These are phyloP conservation scores for Matsumurasca onukii DNA, from an alignment of 1,140 invertebrate genomes.

Conservation along the genomic window DNA sequence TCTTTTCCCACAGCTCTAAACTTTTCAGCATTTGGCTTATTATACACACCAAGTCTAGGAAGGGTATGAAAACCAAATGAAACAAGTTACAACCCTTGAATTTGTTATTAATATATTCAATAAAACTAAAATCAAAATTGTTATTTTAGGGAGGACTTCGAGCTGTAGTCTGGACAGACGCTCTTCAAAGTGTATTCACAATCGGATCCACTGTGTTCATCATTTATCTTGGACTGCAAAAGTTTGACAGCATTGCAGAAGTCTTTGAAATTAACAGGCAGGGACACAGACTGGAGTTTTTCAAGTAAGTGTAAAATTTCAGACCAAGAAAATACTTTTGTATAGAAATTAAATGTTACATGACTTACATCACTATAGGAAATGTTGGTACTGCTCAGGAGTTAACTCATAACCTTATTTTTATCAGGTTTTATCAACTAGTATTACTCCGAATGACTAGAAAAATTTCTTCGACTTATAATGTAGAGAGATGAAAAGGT, in stretches of 20 bases:
- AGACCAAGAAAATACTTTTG: too few relatives aligned
- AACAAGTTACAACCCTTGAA: neutral
- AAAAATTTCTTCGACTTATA: too few relatives aligned
- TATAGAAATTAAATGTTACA: too few relatives aligned
- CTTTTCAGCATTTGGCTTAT: neutral
- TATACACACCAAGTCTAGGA: neutral
- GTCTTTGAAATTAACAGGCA: conserved; percentile 57
- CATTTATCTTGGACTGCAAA: conserved; percentile 63
- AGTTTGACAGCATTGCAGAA: conserved; percentile 59
- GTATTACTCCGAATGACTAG: too few relatives aligned
- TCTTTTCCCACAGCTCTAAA: neutral
- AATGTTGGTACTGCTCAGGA: too few relatives aligned
- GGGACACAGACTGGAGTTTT: conserved; percentile 62
- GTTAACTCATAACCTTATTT: too few relatives aligned
- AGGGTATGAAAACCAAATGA: neutral
- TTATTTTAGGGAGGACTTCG: conserved; percentile 61
- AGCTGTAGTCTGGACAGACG: conserved; percentile 85
- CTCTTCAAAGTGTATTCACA: conserved; percentile 79
- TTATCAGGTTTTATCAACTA: too few relatives aligned
- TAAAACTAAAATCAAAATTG: neutral
- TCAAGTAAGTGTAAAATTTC: conserved; percentile 60
- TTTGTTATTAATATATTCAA: neutral
- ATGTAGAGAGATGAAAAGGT: too few relatives aligned
- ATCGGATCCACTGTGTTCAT: conserved; percentile 68
- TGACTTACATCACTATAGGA: too few relatives aligned